Evolutionary conservation across 2,888 invertebrate species (phyloP).

Genomic region (Oxyteleia sp.): DNA sequence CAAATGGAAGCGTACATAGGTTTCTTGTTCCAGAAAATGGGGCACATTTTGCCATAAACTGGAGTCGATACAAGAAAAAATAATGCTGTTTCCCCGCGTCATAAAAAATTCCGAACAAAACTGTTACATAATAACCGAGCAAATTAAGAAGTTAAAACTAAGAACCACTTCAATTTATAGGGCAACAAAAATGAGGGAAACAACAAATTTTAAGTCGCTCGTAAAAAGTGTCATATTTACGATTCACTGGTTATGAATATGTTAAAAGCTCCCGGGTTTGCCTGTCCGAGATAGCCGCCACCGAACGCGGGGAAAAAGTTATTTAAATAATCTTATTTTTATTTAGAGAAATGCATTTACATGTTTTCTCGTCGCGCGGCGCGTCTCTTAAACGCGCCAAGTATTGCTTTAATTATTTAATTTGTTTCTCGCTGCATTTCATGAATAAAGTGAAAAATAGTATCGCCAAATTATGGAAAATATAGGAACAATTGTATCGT

Average conservation of each 20-base stretch:
- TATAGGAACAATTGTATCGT: too few species aligned
- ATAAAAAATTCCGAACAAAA: conserved; percentile 31
- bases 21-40: too few species aligned
- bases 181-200: conserved; percentile 39
- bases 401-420: too few species aligned
- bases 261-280: conserved; percentile 36
- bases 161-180: conserved; percentile 36
- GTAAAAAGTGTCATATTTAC: conserved; percentile 59
- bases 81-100: neutral
- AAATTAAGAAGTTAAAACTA: conserved; percentile 47
- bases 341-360: neutral
- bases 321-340: conserved; percentile 41
- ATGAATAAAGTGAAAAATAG: too few species aligned
- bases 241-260: conserved; percentile 59
- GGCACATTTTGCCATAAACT: neutral
- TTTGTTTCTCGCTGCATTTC: too few species aligned
- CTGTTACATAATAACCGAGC: conserved; percentile 30
- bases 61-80: conserved; percentile 9
- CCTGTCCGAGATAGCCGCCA: conserved; percentile 23
- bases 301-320: conserved; percentile 30
- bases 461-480: too few species aligned
- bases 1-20: too few species aligned
- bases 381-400: too few species aligned
- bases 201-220: conserved; percentile 52
- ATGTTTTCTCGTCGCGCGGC: too few species aligned